Evolutionary conservation across 2,888 invertebrate species (phyloP), one percentile per base, ranked within the genome.

Genomic region (Molanna angustata): DNA sequence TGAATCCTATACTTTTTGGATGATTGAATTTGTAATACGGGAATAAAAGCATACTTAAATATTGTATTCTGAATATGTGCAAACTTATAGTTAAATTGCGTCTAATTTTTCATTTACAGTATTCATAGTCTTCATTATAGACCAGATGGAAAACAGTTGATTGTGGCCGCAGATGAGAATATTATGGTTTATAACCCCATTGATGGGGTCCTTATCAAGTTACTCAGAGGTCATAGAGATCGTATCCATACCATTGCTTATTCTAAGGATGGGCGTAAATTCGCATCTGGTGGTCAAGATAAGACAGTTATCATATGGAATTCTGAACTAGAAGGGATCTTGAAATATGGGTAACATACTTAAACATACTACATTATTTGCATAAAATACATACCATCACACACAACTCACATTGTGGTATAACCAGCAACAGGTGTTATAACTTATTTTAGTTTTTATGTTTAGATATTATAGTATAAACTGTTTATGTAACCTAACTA

Each of bases 291-390:
- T 1, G 90, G 95, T 64, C 91, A 94, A 2, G 99, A 99, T 69
- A 97, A 96, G 74, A 89, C 90, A 68, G 97, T 99, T 41, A 98
- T 99, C 58, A 91, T 99, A 61, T 99, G 98, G 98, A 94, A 93
- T 1, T 88, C 88, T 22, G 94, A 94, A 73, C 80, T 98, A 64
- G 96, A 97, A 76, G 97, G 96, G 17, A 83, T 96, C 59, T 76
- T 98, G 2, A 97, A 97, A 78, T 99, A 96, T 73, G 88, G 90
- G 93, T 94, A 78, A 13, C n/a, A n/a, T n/a, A n/a, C n/a, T n/a
- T n/a, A n/a, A n/a, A n/a, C n/a, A n/a, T n/a, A n/a, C n/a, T n/a
- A n/a, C n/a, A n/a, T n/a, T n/a, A n/a, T n/a, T n/a, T n/a, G n/a
- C n/a, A n/a, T n/a, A n/a, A n/a, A n/a, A n/a, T n/a, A n/a, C n/a